phyloP scores from a whole-genome alignment of 2,797 vertebrate genomes.

The Acanthornis magna region DNA sequence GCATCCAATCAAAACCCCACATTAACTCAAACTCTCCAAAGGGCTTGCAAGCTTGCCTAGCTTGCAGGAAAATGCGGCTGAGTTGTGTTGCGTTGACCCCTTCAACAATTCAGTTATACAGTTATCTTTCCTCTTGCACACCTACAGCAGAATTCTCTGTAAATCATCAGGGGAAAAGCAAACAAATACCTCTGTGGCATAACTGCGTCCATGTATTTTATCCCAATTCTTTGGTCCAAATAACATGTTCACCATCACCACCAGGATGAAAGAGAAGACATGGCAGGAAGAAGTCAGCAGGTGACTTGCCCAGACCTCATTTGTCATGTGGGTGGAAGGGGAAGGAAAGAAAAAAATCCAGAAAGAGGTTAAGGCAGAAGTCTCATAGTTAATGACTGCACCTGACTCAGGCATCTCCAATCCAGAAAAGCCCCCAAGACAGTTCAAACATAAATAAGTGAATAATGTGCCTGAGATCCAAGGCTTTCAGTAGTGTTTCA shows the following conservation, averaged over 20 bases:
- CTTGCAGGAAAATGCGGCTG: background rate
- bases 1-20: background rate
- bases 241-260: background rate
- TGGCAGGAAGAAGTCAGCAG: background rate
- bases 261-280: background rate
- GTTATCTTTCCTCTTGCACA: background rate
- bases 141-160: background rate
- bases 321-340: background rate
- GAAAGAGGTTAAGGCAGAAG: background rate
- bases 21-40: background rate
- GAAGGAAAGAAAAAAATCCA: background rate
- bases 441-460: background rate
- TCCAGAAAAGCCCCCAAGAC: background rate
- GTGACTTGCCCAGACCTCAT: background rate
- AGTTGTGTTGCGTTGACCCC: background rate
- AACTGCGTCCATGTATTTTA: background rate
- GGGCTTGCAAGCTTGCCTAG: background rate
- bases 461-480: background rate
- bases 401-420: background rate
- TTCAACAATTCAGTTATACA: background rate
- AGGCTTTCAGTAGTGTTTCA: background rate
- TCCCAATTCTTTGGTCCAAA: rapidly evolving
- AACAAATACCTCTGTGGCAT: background rate
- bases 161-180: background rate
- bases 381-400: background rate